Base-by-base conservation (phyloP, 2,797 vertebrate species). In the Hephaestus fuliginosus region DNA sequence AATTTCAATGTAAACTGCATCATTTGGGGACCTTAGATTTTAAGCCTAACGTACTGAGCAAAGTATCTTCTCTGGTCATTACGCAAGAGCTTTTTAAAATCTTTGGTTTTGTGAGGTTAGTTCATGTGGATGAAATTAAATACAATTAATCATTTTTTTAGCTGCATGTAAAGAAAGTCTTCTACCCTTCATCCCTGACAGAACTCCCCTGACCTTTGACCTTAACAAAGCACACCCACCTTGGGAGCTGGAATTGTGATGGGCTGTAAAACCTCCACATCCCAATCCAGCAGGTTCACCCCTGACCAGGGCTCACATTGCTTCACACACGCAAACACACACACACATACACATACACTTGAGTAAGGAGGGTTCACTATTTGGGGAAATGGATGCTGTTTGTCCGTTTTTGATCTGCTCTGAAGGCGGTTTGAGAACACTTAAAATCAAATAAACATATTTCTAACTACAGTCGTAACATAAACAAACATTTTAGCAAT, bases 211-310 rank as follows among this genome's bases (percentile, higher is more conserved):
- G 4, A 53, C 3, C 52, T 51, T 30, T 56, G 10, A 57, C 67
- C 75, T 44, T 14, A 9, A 12, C 13, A 8, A 20, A 64, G 11
- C 70, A 18, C 18, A 88, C 88, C 81, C 86, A 92, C 92, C 90
- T 92, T 4, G 4, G 70, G 78, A 57, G 44, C 80, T 74, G 83
- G 17, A 63, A 18, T 28, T 64, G 94, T 82, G 71, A 93, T 70
- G 43, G 95, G 95, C 55, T 96, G 96, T 89, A 97, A 93, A 62
- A 96, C 94, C 91, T 97, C 96, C 90, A 97, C 96, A 95, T 97
- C 96, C 95, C 97, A 95, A 93, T 97, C 96, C 93, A 98, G 93
- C 87, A 98, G 94, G 90, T 94, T 93, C 52, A 82, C 66, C 96
- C 95, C 96, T 28, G 86, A 78, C 56, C 78, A 70, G 74, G 80